Evolutionary conservation across 1,140 invertebrate species (phyloP).

Genomic region (Cardiocondyla obscurior): DNA sequence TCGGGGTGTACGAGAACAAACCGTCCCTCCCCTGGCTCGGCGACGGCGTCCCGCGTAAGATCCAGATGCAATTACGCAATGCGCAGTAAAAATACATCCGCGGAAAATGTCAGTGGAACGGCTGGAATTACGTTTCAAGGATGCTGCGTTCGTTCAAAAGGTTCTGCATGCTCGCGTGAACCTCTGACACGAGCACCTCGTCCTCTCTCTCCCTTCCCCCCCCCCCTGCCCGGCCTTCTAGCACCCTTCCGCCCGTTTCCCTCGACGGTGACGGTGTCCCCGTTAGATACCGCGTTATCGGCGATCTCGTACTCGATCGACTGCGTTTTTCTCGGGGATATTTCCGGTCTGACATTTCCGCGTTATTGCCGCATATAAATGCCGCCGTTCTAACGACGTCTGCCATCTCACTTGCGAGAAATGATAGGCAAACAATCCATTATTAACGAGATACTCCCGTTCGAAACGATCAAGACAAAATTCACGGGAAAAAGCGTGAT

Average conservation of each 20-base stretch:
- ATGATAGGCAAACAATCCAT: background rate
- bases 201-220: background rate
- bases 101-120: slow-evolving; percentile 68
- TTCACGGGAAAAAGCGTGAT: too few species aligned
- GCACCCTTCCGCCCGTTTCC: background rate
- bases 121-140: slow-evolving; percentile 55
- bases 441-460: too few species aligned
- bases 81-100: slow-evolving; percentile 58
- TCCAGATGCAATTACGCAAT: slow-evolving; percentile 53
- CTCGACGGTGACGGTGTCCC: background rate
- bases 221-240: background rate
- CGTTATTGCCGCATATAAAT: background rate
- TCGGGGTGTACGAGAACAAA: background rate
- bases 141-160: slow-evolving; percentile 57
- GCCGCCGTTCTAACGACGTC: background rate
- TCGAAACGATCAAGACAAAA: too few species aligned
- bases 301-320: slow-evolving; percentile 38
- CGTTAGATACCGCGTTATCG: slow-evolving; percentile 51
- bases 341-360: slow-evolving; percentile 43
- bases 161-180: slow-evolving; percentile 47
- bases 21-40: background rate
- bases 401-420: background rate
- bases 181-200: background rate
- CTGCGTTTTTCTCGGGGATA: background rate
- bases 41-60: slow-evolving; percentile 10